Evolutionary conservation across 2,888 invertebrate genomes (phyloP).

Genomic region (Platycnemis pennipes): DNA sequence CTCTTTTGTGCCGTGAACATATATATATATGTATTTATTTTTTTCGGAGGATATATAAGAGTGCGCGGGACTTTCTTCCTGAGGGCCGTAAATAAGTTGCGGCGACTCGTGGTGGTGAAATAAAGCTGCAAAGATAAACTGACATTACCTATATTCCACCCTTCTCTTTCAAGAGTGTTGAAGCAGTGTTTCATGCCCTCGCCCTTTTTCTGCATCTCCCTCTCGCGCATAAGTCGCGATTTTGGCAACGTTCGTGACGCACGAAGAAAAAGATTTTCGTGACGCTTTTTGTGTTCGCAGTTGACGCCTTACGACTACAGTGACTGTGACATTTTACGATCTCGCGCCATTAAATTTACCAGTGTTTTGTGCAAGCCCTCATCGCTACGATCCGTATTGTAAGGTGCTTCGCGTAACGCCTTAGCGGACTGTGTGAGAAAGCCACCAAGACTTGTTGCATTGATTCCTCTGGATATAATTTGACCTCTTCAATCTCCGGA

Average conservation of each 20-base stretch:
- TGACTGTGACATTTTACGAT: neutral
- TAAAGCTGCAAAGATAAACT: constrained; percentile 19
- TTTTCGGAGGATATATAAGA: neutral
- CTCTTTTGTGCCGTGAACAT: neutral
- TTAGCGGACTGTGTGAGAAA: neutral
- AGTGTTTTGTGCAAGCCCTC: neutral
- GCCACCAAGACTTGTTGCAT: neutral
- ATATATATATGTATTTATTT: neutral
- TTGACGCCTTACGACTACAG: neutral
- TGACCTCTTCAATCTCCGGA: neutral
- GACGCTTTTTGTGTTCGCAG: neutral
- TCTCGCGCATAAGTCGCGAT: constrained; percentile 21
- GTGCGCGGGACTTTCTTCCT: neutral
- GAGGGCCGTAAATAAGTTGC: neutral
- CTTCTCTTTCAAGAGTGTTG: constrained; percentile 15
- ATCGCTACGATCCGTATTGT: neutral
- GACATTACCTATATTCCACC: neutral
- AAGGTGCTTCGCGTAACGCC: neutral
- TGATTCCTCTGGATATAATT: neutral
- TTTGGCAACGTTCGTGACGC: neutral
- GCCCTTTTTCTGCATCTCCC: neutral
- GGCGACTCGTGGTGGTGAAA: constrained; percentile 22
- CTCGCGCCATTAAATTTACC: neutral
- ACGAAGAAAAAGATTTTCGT: neutral
- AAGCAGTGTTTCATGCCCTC: neutral